Conservation (phyloP, 1,140 invertebrate genomes). For the Euschistus heros region DNA sequence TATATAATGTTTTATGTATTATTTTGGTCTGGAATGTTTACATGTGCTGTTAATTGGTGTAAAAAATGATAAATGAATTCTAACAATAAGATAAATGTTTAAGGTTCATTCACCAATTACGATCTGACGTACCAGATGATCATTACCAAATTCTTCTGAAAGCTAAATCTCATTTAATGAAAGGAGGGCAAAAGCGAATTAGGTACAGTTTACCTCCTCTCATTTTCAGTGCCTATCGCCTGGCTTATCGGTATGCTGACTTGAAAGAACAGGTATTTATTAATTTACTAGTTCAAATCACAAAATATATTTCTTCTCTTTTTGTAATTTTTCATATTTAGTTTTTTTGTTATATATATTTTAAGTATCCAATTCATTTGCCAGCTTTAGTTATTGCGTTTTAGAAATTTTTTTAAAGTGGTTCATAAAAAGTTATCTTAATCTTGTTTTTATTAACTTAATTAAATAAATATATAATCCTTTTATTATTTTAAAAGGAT, state of each 20-base stretch:
- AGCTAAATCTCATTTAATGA: slow-evolving; percentile 81
- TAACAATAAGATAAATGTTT: neutral
- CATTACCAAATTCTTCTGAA: slow-evolving; percentile 84
- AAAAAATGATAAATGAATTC: too few relatives aligned
- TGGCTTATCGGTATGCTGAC: slow-evolving; percentile 75
- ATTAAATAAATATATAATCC: too few relatives aligned
- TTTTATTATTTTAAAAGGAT: slow-evolving; percentile 45
- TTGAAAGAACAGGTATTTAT: slow-evolving; percentile 54
- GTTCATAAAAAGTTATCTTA: slow-evolving; percentile 30
- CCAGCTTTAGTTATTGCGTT: too few relatives aligned
- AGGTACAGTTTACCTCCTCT: slow-evolving; percentile 89
- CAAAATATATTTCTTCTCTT: too few relatives aligned
- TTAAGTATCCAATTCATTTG: neutral
- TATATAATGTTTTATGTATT: too few relatives aligned
- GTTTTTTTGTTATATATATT: neutral
- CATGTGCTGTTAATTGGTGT: too few relatives aligned
- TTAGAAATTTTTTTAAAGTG: slow-evolving; percentile 1
- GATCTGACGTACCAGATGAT: slow-evolving; percentile 75
- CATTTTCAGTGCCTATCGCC: slow-evolving; percentile 87
- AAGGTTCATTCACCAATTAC: slow-evolving; percentile 82
- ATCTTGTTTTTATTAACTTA: too few relatives aligned
- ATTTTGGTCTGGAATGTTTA: too few relatives aligned
- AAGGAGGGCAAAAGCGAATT: slow-evolving; percentile 77
- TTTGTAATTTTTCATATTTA: neutral
- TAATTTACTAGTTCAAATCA: neutral